Conservation (phyloP, 2,113 vertebrate genomes). For the Oxyruncus cristatus region DNA sequence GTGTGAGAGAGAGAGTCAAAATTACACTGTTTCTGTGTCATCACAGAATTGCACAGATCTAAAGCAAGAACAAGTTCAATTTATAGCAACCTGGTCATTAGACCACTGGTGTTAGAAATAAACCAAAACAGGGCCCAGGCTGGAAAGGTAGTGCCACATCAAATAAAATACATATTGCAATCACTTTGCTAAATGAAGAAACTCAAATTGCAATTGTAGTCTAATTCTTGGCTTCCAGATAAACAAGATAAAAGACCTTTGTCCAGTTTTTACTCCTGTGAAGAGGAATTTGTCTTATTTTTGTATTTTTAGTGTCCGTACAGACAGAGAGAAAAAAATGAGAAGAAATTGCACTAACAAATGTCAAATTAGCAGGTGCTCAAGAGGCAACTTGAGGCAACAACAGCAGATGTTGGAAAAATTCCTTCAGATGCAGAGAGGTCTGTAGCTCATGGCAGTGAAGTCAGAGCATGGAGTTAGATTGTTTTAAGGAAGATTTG, state of each 20-base stretch:
- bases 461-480: background rate
- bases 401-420: background rate
- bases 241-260: background rate
- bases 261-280: background rate
- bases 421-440: background rate
- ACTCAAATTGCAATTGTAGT: background rate
- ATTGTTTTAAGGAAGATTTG: background rate
- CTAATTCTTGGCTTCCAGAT: background rate
- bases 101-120: background rate
- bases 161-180: background rate
- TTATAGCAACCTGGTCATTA: background rate
- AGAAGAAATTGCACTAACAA: background rate
- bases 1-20: no score
- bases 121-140: background rate
- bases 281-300: background rate
- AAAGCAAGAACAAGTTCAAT: background rate
- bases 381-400: background rate
- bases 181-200: background rate
- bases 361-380: background rate
- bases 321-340: background rate
- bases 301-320: background rate
- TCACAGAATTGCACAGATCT: background rate
- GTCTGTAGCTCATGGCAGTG: background rate
- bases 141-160: background rate
- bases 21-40: background rate